A percentile compares a stretch with the other conserved stretches of the same genome.
Evolutionary conservation across 2,113 vertebrate genomes (phyloP).

Genomic region (Ictidomys tridecemlineatus): DNA sequence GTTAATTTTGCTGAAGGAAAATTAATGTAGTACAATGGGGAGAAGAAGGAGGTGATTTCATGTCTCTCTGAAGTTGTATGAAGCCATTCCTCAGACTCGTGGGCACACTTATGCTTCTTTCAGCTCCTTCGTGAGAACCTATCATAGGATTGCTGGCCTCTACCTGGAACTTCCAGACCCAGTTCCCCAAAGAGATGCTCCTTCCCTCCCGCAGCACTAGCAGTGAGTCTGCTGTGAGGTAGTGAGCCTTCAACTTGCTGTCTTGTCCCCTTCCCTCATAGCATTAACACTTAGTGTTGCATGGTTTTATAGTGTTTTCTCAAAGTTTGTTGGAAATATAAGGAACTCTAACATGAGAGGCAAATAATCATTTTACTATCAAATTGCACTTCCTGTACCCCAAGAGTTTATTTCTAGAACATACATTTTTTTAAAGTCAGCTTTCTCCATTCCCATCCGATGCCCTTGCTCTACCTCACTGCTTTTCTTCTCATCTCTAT

Average conservation of each 20-base stretch:
- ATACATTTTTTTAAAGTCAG: background rate
- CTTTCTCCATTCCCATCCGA: background rate
- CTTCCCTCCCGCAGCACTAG: background rate
- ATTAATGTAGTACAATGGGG: background rate
- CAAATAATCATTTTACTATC: background rate
- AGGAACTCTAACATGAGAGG: background rate
- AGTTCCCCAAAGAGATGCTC: background rate
- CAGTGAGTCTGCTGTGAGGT: background rate
- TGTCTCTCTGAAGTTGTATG: background rate
- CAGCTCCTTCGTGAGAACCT: background rate
- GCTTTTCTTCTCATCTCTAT: background rate
- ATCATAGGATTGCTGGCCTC: background rate
- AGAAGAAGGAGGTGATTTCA: background rate
- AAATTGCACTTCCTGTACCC: background rate
- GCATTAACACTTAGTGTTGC: background rate
- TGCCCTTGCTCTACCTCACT: accelerated
- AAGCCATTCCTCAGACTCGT: background rate
- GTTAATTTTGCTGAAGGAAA: background rate
- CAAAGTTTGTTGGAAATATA: background rate
- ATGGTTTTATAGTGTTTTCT: background rate
- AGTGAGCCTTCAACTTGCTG: background rate
- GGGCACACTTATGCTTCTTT: background rate
- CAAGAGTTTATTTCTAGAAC: background rate
- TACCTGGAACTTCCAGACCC: background rate
- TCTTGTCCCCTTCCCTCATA: background rate